These are phyloP conservation scores for Venusia cambrica DNA, from an alignment of 2,888 invertebrate species.

Conservation along the genomic window DNA sequence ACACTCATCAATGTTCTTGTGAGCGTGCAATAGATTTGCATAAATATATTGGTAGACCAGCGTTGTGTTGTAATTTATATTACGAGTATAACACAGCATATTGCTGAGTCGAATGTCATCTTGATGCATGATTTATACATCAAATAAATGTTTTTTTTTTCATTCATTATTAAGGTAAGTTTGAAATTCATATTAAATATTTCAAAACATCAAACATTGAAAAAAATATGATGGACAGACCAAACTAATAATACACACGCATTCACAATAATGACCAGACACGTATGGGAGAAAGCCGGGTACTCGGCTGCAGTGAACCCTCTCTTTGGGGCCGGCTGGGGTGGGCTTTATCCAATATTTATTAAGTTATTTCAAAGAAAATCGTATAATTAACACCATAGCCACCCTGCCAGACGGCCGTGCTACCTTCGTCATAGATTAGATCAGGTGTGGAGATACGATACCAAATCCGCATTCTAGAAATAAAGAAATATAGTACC, in stretches of 20 bases:
- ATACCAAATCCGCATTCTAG: too few relatives aligned
- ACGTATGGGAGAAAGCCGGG: conserved; percentile 11
- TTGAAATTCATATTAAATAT: too few relatives aligned
- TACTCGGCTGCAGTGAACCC: conserved; percentile 34
- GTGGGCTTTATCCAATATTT: conserved; percentile 78
- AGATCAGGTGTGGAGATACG: conserved; percentile 17
- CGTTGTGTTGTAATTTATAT: too few relatives aligned
- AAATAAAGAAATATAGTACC: too few relatives aligned
- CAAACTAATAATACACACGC: too few relatives aligned
- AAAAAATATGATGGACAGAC: conserved; percentile 5
- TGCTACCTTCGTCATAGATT: conserved; percentile 35
- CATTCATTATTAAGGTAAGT: too few relatives aligned
- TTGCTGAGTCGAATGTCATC: too few relatives aligned
- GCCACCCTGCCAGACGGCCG: conserved; percentile 42
- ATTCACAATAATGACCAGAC: conserved; percentile 11
- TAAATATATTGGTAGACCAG: too few relatives aligned
- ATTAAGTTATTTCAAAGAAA: conserved; percentile 81
- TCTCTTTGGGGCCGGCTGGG: conserved; percentile 57
- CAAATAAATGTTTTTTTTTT: neutral
- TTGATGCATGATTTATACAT: conserved; percentile 2
- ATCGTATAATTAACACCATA: conserved; percentile 77
- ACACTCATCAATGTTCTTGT: too few relatives aligned
- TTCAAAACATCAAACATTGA: neutral
- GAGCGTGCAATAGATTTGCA: too few relatives aligned
- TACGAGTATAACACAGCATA: too few relatives aligned